Percentiles rank a stretch among this genome's conserved stretches.
Conservation (phyloP, 2,888 invertebrate species). For the Ormyrus rosae region DNA sequence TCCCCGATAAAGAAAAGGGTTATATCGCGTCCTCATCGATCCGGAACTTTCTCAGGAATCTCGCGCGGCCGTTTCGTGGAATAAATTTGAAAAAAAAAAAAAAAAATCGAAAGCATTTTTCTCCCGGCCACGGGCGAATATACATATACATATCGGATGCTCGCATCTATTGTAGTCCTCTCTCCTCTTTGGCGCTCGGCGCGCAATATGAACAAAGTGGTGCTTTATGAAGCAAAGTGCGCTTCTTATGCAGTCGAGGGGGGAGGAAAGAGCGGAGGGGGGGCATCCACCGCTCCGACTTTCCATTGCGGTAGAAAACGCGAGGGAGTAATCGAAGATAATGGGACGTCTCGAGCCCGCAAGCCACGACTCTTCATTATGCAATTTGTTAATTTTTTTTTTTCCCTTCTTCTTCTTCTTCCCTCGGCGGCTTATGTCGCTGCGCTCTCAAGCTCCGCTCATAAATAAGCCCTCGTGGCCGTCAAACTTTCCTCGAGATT, state of each 20-base stretch:
- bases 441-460: constrained; percentile 23
- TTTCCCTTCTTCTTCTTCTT: background rate
- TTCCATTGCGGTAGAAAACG: constrained; percentile 47
- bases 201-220: constrained; percentile 33
- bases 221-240: constrained; percentile 31
- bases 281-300: background rate
- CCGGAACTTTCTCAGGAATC: no score
- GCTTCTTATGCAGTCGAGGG: constrained; percentile 21
- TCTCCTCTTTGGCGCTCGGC: background rate
- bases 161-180: no score
- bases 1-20: no score
- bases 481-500: constrained; percentile 47
- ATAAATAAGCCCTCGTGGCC: constrained; percentile 39
- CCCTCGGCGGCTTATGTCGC: constrained; percentile 3
- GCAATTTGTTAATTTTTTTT: constrained; percentile 49
- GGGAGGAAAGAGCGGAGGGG: no score
- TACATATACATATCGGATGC: constrained; percentile 5
- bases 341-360: constrained; percentile 47
- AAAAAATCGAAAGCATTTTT: no score
- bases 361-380: constrained; percentile 53
- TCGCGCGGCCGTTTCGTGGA: no score
- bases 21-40: no score
- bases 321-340: constrained; percentile 54
- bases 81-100: no score
- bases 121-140: no score